Evolutionary conservation across 1,140 invertebrate species (phyloP).

Genomic region (Physella acuta): DNA sequence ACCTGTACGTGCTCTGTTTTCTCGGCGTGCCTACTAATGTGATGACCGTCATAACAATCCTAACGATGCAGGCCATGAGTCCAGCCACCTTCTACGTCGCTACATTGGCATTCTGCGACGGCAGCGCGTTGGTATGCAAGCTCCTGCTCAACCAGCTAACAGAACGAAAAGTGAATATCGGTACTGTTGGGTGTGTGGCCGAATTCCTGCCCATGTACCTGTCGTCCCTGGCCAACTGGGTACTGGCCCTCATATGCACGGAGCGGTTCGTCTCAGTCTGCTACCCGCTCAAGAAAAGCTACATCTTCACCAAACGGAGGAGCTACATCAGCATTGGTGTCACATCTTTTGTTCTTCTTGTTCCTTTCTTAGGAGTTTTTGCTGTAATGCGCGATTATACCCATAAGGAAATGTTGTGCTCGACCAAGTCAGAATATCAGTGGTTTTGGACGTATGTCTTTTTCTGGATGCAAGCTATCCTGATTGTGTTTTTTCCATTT

Average conservation of each 20-base stretch:
- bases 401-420: constrained; percentile 23
- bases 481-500: constrained; percentile 39
- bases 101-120: constrained; percentile 39
- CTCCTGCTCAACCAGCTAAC: constrained; percentile 37
- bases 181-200: constrained; percentile 30
- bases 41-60: constrained; percentile 37
- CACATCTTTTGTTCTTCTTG: constrained; percentile 26
- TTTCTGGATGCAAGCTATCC: constrained; percentile 42
- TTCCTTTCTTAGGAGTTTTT: constrained; percentile 36
- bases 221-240: constrained; percentile 38
- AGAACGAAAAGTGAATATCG: constrained; percentile 28
- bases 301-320: constrained; percentile 35
- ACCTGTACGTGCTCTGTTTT: constrained; percentile 37
- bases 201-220: constrained; percentile 12
- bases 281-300: constrained; percentile 40
- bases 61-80: constrained; percentile 35
- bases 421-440: constrained; percentile 16
- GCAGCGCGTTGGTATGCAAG: constrained; percentile 34
- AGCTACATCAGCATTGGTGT: constrained; percentile 25
- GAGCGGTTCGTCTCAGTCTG: constrained; percentile 46
- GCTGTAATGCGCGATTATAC: constrained; percentile 27
- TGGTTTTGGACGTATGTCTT: constrained; percentile 32
- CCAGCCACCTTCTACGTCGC: constrained; percentile 44
- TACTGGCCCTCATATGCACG: constrained; percentile 40
- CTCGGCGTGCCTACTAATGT: constrained; percentile 42